A percentile compares a stretch with the other conserved stretches of the same genome.
phyloP scores from a whole-genome alignment of 2,888 invertebrate genomes.

The Drosophila mettleri region DNA sequence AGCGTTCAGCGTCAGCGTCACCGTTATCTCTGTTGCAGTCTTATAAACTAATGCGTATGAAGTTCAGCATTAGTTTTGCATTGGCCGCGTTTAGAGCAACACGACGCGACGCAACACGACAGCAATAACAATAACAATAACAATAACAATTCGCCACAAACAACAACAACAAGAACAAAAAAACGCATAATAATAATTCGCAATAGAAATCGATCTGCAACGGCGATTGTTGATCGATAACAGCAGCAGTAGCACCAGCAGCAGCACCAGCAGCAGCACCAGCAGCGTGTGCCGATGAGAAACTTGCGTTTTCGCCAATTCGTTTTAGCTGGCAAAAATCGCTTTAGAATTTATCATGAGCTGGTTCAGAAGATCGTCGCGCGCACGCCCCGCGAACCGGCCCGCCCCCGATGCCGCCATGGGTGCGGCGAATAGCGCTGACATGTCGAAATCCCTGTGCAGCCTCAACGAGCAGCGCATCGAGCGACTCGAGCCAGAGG shows the following conservation, averaged over 20 bases:
- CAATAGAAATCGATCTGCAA: constrained; percentile 15
- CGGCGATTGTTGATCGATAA: constrained; percentile 20
- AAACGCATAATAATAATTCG: not conserved
- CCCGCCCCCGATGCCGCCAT: not conserved
- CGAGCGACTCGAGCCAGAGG: constrained; percentile 83
- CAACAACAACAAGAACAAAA: not conserved
- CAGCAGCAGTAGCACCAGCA: constrained; percentile 4
- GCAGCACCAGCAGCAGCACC: constrained; percentile 26
- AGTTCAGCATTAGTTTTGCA: constrained; percentile 80
- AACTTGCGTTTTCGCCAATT: constrained; percentile 87
- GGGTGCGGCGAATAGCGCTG: constrained; percentile 1
- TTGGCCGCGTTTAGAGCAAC: constrained; percentile 77
- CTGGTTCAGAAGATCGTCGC: constrained; percentile 89
- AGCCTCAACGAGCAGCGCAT: constrained; percentile 64
- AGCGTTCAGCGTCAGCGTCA: constrained; percentile 18
- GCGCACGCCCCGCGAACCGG: constrained; percentile 86
- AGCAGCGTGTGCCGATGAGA: constrained; percentile 86
- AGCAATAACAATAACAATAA: constrained; percentile 7
- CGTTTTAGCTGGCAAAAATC: constrained; percentile 88
- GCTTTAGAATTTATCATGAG: constrained; percentile 87
- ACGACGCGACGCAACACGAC: constrained; percentile 23
- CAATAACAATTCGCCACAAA: constrained; percentile 7
- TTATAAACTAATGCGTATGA: constrained; percentile 80
- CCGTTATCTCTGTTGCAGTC: constrained; percentile 38
- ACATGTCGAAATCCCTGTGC: constrained; percentile 63